Base-by-base conservation (phyloP, 2,113 vertebrate genomes). In the Zosterops borbonicus region DNA sequence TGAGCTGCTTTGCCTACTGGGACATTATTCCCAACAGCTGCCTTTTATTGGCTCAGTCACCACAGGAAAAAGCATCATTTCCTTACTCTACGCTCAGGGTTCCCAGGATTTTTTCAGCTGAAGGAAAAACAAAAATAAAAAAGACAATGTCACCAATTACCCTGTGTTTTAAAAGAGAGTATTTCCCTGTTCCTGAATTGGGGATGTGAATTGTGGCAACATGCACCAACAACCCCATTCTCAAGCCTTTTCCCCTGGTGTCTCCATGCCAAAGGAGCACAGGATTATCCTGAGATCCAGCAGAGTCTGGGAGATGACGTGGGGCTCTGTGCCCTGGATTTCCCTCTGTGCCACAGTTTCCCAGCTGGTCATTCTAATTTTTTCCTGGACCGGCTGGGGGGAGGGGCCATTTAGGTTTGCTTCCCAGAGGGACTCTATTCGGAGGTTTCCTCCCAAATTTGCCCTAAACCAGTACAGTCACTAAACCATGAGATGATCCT, bases 1-100 rank as follows among this genome's bases (percentile, higher is more conserved):
- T 73, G 90, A 86, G 91, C 44, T 60, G 71, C 82, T 83, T 74
- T 90, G 88, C 83, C 79, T 93, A n/a, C 70, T 75, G 83, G 88
- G 92, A 88, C 37, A 59, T 88, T 77, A 67, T 63, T 90, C 82
- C 90, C 93, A 77, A 55, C 33, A 74, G 55, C 56, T 87, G 71
- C 68, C 63, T 94, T 87, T 76, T 87, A 63, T 22, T 85, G 89
- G 67, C 63, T 85, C 91, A 24, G 2, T 46, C 87, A 28, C 28
- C 28, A n/a, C 41, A 65, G 87, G 59, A 49, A 85, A 83, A 91
- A 83, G 70, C 68, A 55, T 47, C 15, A 39, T 41, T 70, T 73
- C 70, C 62, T 79, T 87, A 65, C 35, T 55, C 67, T 37, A 21
- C 1, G 0, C 39, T 85, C 3, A 3, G 16, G 27, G 33, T 52